phyloP scores from a whole-genome alignment of 2,797 vertebrate species.

The Protonibea diacanthus region DNA sequence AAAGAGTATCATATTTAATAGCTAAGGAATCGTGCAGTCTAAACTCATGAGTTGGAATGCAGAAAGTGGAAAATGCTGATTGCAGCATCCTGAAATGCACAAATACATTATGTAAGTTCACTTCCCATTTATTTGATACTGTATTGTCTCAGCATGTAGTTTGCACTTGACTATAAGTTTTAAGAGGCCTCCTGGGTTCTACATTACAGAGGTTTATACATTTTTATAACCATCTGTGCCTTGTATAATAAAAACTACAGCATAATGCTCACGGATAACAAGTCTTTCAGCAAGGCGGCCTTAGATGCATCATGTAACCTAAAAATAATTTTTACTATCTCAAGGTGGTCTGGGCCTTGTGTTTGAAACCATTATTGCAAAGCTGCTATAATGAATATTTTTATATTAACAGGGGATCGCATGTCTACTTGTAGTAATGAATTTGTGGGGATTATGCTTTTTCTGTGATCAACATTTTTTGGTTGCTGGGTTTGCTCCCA shows the following conservation, averaged over 20 bases:
- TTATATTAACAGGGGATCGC: not conserved
- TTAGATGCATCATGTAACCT: not conserved
- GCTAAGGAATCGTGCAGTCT: slow-evolving; percentile 45
- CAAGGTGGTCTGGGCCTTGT: not conserved
- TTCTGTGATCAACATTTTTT: not conserved
- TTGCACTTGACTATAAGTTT: slow-evolving; percentile 14
- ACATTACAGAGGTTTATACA: slow-evolving; percentile 16
- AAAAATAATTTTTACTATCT: not conserved
- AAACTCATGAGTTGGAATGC: slow-evolving; percentile 37
- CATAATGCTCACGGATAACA: not conserved
- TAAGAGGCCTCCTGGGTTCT: slow-evolving; percentile 20
- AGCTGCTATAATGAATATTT: not conserved
- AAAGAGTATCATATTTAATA: slow-evolving; percentile 60
- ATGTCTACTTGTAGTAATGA: not conserved
- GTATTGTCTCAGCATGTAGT: slow-evolving; percentile 20
- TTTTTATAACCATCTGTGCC: slow-evolving; percentile 4
- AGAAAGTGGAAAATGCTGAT: slow-evolving; percentile 45
- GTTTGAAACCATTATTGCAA: not conserved
- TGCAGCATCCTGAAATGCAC: slow-evolving; percentile 38
- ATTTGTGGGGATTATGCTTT: too few relatives aligned
- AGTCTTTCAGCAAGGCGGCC: not conserved
- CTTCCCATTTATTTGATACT: slow-evolving; percentile 17
- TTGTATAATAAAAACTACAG: not conserved
- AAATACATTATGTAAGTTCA: slow-evolving; percentile 21
- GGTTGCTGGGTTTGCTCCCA: not conserved